These are phyloP conservation scores for Centropus unirufus DNA, from an alignment of 2,113 vertebrate species.

Conservation along the genomic window DNA sequence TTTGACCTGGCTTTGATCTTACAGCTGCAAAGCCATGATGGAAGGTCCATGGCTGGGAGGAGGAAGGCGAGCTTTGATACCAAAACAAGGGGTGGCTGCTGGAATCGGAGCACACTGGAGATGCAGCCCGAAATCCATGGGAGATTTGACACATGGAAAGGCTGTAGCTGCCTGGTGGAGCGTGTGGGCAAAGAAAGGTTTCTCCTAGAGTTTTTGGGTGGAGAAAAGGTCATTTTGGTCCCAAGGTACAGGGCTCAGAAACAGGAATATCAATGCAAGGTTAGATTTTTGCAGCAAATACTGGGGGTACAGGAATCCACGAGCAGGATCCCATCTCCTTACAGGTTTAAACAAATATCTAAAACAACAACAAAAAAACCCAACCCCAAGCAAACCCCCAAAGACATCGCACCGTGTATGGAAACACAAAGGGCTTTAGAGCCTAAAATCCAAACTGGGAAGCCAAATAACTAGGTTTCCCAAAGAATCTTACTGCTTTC, in stretches of 20 bases:
- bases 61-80: neutral
- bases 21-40: neutral
- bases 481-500: conserved; percentile 7
- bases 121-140: neutral
- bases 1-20: neutral
- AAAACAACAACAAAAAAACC: neutral
- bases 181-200: neutral
- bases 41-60: neutral
- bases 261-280: neutral
- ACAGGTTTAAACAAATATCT: neutral
- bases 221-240: neutral
- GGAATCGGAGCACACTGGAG: neutral
- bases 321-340: neutral
- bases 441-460: neutral
- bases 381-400: neutral
- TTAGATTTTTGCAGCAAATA: neutral
- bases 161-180: neutral
- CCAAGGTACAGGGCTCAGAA: neutral
- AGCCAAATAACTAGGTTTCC: neutral
- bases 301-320: neutral
- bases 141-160: neutral
- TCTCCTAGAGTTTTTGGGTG: neutral
- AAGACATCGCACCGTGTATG: rapidly evolving
- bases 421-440: neutral
- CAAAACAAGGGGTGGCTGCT: neutral